phyloP scores from a whole-genome alignment of 1,140 invertebrate species.

The Bombyx mori region ASM3026992v2 NC_085134.1:563501-564000 shows the following conservation, averaged over 20 bases:
- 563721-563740: constrained; percentile 67
- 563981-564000: constrained; percentile 50
- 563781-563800: constrained; percentile 49
- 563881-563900: constrained; percentile 47
- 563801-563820: constrained; percentile 18
- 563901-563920: constrained; percentile 60
- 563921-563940: constrained; percentile 62
- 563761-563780: constrained; percentile 60
- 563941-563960: constrained; percentile 1
- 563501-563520: constrained; percentile 56
- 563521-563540: constrained; percentile 59
- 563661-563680: constrained; percentile 51
- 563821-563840: constrained; percentile 53
- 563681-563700: constrained; percentile 59
- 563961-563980: constrained; percentile 42
- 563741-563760: constrained; percentile 45
- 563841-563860: constrained; percentile 41
- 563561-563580: constrained; percentile 59
- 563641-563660: constrained; percentile 59
- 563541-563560: constrained; percentile 51
- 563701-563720: constrained; percentile 60
- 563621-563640: constrained; percentile 46
- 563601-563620: constrained; percentile 67
- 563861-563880: constrained; percentile 54
- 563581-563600: constrained; percentile 60